Percentiles rank a stretch among this genome's conserved stretches.
phyloP scores from a whole-genome alignment of 2,113 vertebrate species.

The Propithecus coquereli region DNA sequence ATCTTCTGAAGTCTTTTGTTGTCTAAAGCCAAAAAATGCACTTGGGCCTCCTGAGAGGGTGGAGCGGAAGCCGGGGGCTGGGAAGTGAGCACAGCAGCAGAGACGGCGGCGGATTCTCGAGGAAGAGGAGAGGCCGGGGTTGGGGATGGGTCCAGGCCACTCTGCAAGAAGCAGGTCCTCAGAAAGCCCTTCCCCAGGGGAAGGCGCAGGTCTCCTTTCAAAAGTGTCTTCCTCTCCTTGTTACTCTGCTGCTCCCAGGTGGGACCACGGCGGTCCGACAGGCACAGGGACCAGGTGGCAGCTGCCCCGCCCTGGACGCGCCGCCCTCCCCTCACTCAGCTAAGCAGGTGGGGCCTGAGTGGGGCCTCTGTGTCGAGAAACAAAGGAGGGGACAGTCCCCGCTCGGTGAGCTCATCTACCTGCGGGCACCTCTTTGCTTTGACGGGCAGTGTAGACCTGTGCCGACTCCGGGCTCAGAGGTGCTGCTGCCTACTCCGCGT shows the following conservation, averaged over 20 bases:
- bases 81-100: too few relatives aligned
- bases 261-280: rapidly evolving
- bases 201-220: not conserved
- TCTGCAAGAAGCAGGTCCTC: not conserved
- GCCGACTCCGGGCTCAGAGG: not conserved
- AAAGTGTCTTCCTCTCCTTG: not conserved
- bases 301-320: too few relatives aligned
- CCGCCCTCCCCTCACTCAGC: too few relatives aligned
- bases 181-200: rapidly evolving
- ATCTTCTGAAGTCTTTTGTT: not conserved
- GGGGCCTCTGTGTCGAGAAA: not conserved
- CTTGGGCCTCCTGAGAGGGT: rapidly evolving
- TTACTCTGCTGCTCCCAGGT: too few relatives aligned
- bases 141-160: not conserved
- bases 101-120: rapidly evolving
- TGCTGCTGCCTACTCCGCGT: too few relatives aligned
- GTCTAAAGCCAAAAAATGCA: not conserved
- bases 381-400: not conserved
- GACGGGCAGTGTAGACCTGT: not conserved
- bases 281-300: not conserved
- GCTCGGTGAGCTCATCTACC: not conserved
- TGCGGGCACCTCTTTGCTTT: rapidly evolving
- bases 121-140: not conserved
- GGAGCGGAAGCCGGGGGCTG: rapidly evolving
- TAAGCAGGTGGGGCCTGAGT: too few relatives aligned